A percentile compares a stretch with the other conserved stretches of the same genome.
These are phyloP conservation scores for Stomatorhinus ivindoensis DNA, from an alignment of 2,113 vertebrate species.

Conservation along the genomic window DNA sequence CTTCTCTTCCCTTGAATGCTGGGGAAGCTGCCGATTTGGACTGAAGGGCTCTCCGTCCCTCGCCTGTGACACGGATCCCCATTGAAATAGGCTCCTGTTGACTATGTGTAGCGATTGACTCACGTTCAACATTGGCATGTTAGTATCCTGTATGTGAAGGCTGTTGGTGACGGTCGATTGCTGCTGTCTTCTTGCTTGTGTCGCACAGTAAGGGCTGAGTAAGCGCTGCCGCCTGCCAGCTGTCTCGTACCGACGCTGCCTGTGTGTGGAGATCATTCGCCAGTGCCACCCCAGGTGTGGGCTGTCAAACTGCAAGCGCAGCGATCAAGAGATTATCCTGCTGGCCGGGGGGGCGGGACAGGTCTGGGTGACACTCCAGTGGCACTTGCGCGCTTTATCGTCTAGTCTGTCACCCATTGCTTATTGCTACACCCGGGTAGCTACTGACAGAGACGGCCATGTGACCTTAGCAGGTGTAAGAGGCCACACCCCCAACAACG, in stretches of 20 bases:
- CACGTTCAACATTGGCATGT: background rate
- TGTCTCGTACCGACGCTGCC: background rate
- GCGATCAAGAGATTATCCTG: background rate
- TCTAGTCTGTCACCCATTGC: slow-evolving; percentile 2
- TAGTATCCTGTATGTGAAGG: background rate
- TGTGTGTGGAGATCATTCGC: background rate
- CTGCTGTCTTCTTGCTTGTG: background rate
- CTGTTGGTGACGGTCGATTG: background rate
- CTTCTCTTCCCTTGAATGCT: background rate
- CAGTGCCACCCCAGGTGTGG: background rate
- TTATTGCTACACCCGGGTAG: background rate
- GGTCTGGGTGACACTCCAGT: background rate
- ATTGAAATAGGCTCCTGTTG: background rate
- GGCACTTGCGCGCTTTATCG: background rate
- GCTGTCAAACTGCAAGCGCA: background rate
- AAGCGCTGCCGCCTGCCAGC: background rate
- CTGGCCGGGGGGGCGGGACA: background rate
- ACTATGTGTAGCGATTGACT: background rate
- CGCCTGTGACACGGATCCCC: background rate
- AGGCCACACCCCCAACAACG: background rate
- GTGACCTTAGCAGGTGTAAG: slow-evolving; percentile 15
- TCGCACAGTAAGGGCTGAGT: background rate
- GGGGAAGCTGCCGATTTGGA: background rate
- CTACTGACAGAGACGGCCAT: slow-evolving; percentile 23
- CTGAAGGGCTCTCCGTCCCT: background rate